These are phyloP conservation scores for Pseudocheirus occidentalis DNA, from an alignment of 2,797 vertebrate species.

Conservation along the genomic window DNA sequence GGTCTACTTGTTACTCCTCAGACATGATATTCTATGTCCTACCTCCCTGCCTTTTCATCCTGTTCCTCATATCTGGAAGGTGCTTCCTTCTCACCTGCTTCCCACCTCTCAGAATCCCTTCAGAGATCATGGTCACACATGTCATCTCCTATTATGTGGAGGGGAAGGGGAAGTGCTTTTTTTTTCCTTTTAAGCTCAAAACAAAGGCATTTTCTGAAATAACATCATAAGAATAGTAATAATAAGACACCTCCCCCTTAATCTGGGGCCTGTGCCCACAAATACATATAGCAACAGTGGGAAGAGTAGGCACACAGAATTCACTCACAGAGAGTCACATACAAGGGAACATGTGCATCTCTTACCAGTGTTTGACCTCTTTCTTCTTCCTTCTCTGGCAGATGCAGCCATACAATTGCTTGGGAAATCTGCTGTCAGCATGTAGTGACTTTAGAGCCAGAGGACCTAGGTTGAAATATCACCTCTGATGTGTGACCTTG, in stretches of 20 bases:
- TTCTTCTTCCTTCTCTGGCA: neutral
- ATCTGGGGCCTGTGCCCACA: neutral
- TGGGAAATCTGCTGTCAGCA: neutral
- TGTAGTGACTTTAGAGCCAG: neutral
- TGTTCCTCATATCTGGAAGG: neutral
- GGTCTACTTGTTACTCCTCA: neutral
- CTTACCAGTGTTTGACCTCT: neutral
- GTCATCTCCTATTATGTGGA: neutral
- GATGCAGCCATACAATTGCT: neutral
- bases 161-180: neutral
- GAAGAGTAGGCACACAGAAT: neutral
- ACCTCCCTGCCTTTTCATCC: neutral
- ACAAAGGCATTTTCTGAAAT: neutral
- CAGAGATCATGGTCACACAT: neutral
- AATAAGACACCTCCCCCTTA: neutral
- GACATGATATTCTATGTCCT: neutral
- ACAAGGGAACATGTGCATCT: neutral
- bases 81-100: neutral
- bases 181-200: neutral
- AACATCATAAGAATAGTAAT: neutral
- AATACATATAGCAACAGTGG: neutral
- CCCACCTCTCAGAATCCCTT: neutral
- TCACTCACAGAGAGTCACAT: neutral
- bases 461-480: neutral
- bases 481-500: neutral